Evolutionary conservation across 2,888 invertebrate species (phyloP).

Genomic region (Abscondita cerata): DNA sequence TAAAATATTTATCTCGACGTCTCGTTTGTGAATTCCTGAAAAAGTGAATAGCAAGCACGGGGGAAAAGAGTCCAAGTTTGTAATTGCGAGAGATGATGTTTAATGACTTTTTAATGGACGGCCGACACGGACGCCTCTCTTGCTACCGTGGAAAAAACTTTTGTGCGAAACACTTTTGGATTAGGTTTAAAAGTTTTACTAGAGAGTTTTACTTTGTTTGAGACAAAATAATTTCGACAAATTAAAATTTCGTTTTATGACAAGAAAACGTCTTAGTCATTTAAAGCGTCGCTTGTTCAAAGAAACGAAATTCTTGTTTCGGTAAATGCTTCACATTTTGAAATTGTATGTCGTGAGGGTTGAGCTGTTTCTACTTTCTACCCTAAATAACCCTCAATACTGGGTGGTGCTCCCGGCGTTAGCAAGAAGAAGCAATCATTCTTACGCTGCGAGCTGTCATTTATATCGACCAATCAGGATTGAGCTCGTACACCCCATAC

Average conservation of each 20-base stretch:
- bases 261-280: constrained; percentile 10
- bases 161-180: constrained; percentile 41
- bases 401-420: constrained; percentile 37
- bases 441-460: constrained; percentile 51
- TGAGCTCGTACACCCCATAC: constrained; percentile 36
- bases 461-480: constrained; percentile 45
- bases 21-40: constrained; percentile 21
- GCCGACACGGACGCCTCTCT: constrained; percentile 45
- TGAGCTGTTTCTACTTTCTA: constrained; percentile 30
- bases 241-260: constrained; percentile 17
- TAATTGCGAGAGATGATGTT: constrained; percentile 72
- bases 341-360: constrained; percentile 20
- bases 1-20: constrained; percentile 30
- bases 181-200: constrained; percentile 24
- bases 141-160: constrained; percentile 41
- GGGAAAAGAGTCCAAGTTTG: constrained; percentile 55
- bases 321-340: constrained; percentile 10
- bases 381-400: constrained; percentile 38
- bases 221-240: constrained; percentile 6
- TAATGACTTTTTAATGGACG: constrained; percentile 73
- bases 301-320: constrained; percentile 13
- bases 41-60: constrained; percentile 35
- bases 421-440: constrained; percentile 48
- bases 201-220: constrained; percentile 10
- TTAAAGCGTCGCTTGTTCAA: not conserved